Conservation (phyloP, 2,797 vertebrate genomes). For the Tenualosa thibaudeaui region DNA sequence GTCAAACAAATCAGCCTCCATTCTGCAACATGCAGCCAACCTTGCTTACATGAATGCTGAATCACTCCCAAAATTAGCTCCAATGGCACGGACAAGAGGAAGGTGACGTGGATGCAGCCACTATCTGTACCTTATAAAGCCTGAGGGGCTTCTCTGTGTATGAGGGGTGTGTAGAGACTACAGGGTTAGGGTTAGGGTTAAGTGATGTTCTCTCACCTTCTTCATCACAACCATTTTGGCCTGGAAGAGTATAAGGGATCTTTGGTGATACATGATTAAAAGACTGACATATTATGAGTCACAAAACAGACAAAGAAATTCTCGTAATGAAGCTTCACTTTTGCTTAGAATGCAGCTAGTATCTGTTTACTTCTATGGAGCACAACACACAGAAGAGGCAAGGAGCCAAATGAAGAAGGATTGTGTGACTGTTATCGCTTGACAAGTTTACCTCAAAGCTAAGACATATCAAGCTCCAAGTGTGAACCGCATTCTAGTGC, state of each 20-base stretch:
- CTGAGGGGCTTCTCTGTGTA: background rate
- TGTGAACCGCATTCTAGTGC: background rate
- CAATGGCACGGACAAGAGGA: background rate
- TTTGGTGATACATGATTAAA: background rate
- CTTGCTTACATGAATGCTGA: background rate
- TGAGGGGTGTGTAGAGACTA: background rate
- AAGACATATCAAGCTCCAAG: background rate
- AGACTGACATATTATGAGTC: background rate
- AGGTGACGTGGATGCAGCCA: background rate
- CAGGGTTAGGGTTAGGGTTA: background rate
- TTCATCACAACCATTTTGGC: background rate
- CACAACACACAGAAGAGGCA: background rate
- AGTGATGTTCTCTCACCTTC: background rate
- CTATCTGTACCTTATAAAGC: slow-evolving; percentile 19
- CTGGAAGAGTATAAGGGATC: background rate
- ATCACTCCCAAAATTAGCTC: background rate
- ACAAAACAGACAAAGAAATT: background rate
- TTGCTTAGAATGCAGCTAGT: background rate
- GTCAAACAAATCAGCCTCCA: slow-evolving; percentile 11
- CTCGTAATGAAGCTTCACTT: background rate
- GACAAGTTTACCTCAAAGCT: background rate
- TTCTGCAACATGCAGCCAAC: background rate
- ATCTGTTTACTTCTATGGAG: background rate
- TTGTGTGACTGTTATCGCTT: background rate
- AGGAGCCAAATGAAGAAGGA: background rate